A percentile compares a stretch with the other conserved stretches of the same genome.
Evolutionary conservation across 2,888 invertebrate genomes (phyloP).

Genomic region (Oscheius sp.): DNA sequence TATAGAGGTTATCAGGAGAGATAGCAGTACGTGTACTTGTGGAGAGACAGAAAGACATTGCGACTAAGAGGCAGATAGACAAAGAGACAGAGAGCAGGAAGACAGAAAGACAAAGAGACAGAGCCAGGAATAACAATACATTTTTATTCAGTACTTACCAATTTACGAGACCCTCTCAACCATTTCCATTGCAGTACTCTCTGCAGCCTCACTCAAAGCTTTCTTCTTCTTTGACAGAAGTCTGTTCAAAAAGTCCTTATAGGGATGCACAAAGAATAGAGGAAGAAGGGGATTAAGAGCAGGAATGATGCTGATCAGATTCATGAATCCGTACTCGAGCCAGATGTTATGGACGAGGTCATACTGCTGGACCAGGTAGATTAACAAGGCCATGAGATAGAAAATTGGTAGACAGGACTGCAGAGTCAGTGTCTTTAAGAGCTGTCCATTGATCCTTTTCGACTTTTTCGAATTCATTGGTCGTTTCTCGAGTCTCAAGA

Average conservation of each 20-base stretch:
- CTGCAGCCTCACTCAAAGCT: no score
- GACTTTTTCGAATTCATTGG: neutral
- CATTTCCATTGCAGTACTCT: no score
- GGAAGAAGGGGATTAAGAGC: neutral
- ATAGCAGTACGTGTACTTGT: no score
- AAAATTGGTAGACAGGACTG: conserved; percentile 6
- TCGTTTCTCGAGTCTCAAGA: neutral
- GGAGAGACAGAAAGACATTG: no score
- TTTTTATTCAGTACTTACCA: neutral
- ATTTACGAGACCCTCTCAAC: no score
- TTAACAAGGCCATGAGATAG: neutral
- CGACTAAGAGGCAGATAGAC: no score
- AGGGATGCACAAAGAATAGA: neutral
- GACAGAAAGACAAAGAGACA: neutral
- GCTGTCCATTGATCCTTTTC: neutral
- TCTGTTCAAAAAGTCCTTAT: neutral
- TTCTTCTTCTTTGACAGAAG: no score
- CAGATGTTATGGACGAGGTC: no score
- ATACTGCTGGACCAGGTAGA: neutral
- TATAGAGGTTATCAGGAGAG: no score
- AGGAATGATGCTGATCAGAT: conserved; percentile 2
- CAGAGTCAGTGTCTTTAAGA: neutral
- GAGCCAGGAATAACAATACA: neutral
- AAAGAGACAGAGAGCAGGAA: no score
- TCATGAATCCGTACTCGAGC: neutral